Percentiles rank a stretch among this genome's conserved stretches.
Conservation (phyloP, 2,888 invertebrate genomes). For the Temnothorax unifasciatus region DNA sequence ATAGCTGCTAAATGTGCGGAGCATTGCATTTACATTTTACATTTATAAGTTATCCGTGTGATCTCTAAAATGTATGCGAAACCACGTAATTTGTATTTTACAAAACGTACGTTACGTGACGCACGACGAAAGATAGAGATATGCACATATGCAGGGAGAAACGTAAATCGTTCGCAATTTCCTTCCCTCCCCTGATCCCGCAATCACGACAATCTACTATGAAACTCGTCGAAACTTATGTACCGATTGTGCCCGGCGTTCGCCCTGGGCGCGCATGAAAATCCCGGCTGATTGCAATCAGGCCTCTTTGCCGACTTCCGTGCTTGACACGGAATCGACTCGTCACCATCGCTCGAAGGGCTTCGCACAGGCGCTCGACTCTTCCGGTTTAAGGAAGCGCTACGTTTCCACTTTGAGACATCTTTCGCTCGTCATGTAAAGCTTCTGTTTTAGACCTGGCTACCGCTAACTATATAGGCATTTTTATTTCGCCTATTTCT, state of each 20-base stretch:
- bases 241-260: slow-evolving; percentile 58
- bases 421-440: neutral
- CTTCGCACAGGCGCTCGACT: slow-evolving; percentile 37
- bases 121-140: neutral
- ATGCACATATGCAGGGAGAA: neutral
- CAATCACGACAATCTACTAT: slow-evolving; percentile 70
- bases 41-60: neutral
- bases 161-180: neutral
- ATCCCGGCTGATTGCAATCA: slow-evolving; percentile 83
- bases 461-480: neutral
- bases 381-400: slow-evolving; percentile 66
- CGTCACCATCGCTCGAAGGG: slow-evolving; percentile 43
- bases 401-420: slow-evolving; percentile 43
- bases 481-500: neutral
- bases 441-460: neutral
- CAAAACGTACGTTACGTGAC: neutral
- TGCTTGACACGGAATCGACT: slow-evolving; percentile 69
- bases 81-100: neutral
- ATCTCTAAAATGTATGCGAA: neutral
- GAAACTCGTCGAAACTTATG: slow-evolving; percentile 77
- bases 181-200: neutral
- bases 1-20: neutral
- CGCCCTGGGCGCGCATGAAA: slow-evolving; percentile 68
- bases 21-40: neutral
- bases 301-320: slow-evolving; percentile 80